phyloP scores from a whole-genome alignment of 2,797 vertebrate species.

The Pteropus rufus region DNA sequence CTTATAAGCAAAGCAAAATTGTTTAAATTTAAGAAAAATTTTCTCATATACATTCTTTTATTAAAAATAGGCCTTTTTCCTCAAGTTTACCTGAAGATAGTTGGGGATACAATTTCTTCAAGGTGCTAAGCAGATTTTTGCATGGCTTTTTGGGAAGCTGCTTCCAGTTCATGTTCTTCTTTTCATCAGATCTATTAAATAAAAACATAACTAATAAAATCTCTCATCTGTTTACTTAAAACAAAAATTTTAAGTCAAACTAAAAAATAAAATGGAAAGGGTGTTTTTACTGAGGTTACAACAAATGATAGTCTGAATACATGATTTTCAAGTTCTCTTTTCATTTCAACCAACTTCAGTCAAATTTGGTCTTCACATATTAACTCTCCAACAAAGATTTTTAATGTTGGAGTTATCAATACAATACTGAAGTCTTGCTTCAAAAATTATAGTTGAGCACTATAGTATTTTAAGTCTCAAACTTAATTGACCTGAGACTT shows the following conservation, averaged over 20 bases:
- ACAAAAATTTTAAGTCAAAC: slow-evolving; percentile 13
- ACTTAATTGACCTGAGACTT: background rate
- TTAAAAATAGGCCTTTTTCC: background rate
- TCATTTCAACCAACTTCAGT: background rate
- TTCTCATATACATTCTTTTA: background rate
- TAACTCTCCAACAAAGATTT: background rate
- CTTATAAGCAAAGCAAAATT: background rate
- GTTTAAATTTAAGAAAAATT: slow-evolving; percentile 8
- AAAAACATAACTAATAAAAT: slow-evolving; percentile 59
- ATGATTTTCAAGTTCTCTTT: slow-evolving; percentile 30
- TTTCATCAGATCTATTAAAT: slow-evolving; percentile 92
- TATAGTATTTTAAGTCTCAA: background rate
- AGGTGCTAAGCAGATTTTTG: slow-evolving; percentile 90
- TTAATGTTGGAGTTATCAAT: background rate
- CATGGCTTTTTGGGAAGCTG: slow-evolving; percentile 97
- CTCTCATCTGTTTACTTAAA: slow-evolving; percentile 13
- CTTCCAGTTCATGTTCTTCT: slow-evolving; percentile 94
- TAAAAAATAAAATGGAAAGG: background rate
- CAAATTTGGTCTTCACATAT: background rate
- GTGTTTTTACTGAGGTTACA: background rate
- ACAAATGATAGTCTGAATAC: background rate
- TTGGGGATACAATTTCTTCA: slow-evolving; percentile 92
- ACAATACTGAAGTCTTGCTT: background rate
- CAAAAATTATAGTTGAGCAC: background rate
- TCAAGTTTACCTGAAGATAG: slow-evolving; percentile 87